phyloP scores from a whole-genome alignment of 2,797 vertebrate genomes.

The Trachurus trachurus region DNA sequence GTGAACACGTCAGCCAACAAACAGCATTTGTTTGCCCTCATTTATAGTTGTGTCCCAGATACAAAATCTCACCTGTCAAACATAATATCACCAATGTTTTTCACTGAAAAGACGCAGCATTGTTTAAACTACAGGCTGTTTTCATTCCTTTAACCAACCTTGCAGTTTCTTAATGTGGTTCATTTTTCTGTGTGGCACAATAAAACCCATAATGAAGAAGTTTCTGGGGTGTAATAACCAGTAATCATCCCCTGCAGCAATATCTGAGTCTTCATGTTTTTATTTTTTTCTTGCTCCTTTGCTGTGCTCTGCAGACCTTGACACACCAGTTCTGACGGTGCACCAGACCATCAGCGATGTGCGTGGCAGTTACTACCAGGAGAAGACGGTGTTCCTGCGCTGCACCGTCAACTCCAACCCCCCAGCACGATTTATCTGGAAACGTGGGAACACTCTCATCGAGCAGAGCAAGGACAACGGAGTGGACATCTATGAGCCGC shows the following conservation, averaged over 20 bases:
- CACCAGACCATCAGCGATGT: conserved; percentile 98
- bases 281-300: neutral
- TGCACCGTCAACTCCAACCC: conserved; percentile 99
- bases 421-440: conserved; percentile 98
- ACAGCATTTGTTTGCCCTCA: conserved; percentile 43
- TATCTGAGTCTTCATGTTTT: neutral
- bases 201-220: conserved; percentile 3
- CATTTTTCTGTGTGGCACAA: neutral
- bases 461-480: conserved; percentile 98
- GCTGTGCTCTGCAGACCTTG: conserved; percentile 89
- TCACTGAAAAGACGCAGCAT: neutral
- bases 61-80: conserved; percentile 37
- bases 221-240: neutral
- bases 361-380: conserved; percentile 97
- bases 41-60: conserved; percentile 57
- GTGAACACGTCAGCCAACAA: conserved; percentile 47
- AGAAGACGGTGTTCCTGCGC: conserved; percentile 98
- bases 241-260: neutral
- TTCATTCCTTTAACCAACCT: conserved; percentile 2
- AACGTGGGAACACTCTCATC: conserved; percentile 89
- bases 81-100: conserved; percentile 22
- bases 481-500: conserved; percentile 98
- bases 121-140: conserved; percentile 15
- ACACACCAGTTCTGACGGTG: conserved; percentile 93
- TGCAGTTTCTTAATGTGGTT: neutral